These are phyloP conservation scores for Colletes gigas DNA, from an alignment of 1,140 invertebrate species.

Conservation along the genomic window DNA sequence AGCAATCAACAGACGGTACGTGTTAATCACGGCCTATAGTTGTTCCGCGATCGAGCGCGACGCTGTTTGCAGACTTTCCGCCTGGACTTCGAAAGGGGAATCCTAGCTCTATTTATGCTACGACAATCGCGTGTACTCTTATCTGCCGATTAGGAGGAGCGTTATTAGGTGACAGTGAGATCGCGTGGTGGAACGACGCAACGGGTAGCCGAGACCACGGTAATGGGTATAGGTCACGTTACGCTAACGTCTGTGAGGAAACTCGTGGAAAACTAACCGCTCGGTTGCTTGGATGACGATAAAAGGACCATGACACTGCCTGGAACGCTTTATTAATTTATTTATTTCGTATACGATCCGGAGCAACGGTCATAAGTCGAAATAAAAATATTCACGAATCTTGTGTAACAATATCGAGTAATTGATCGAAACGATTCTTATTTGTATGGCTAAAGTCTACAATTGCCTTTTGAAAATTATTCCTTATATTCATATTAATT, in stretches of 20 bases:
- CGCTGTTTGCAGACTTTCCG: neutral
- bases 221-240: slow-evolving; percentile 70
- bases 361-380: neutral
- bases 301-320: neutral
- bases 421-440: too few relatives aligned
- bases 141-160: slow-evolving; percentile 70
- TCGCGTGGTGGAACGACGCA: slow-evolving; percentile 63
- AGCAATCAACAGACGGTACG: neutral
- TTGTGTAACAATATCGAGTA: too few relatives aligned
- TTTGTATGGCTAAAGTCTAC: too few relatives aligned
- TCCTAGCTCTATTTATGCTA: slow-evolving; percentile 67
- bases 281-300: neutral
- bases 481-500: too few relatives aligned
- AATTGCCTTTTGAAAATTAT: too few relatives aligned
- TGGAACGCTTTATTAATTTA: neutral
- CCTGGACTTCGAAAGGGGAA: neutral
- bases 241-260: slow-evolving; percentile 35
- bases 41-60: neutral
- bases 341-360: neutral
- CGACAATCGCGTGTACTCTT: slow-evolving; percentile 68
- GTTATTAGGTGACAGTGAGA: slow-evolving; percentile 73
- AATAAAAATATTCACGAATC: too few relatives aligned
- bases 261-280: slow-evolving; percentile 37
- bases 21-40: neutral
- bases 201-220: slow-evolving; percentile 38